Conservation (phyloP, 2,797 vertebrate species). For the Anguilla obscura region DNA sequence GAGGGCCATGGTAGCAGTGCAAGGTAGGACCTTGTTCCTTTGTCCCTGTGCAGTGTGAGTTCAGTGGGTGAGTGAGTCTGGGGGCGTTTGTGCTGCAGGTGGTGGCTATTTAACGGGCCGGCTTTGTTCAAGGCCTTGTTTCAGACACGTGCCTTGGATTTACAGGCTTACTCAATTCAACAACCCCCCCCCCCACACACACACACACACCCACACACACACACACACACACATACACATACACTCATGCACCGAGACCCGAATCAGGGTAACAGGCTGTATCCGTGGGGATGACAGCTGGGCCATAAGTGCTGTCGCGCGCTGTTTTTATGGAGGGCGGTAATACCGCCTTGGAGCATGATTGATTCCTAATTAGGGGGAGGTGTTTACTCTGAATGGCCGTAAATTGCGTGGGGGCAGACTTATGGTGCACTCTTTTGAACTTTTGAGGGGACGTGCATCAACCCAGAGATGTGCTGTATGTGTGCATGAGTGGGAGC, state of each 20-base stretch:
- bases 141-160: background rate
- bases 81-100: conserved; percentile 29
- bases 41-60: background rate
- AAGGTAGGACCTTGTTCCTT: background rate
- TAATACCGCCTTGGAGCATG: conserved; percentile 40
- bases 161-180: conserved; percentile 6
- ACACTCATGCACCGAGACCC: conserved; percentile 1
- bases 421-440: conserved; percentile 31
- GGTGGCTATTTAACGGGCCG: conserved; percentile 24
- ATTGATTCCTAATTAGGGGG: conserved; percentile 52
- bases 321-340: conserved; percentile 54
- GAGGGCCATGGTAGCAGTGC: background rate
- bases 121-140: conserved; percentile 36
- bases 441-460: conserved; percentile 47
- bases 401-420: conserved; percentile 30
- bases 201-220: background rate
- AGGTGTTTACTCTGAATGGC: conserved; percentile 47
- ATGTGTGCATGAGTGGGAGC: conserved; percentile 1
- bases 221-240: background rate
- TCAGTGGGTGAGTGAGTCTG: background rate
- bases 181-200: conserved; percentile 9
- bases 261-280: background rate
- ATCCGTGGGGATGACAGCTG: conserved; percentile 59
- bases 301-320: conserved; percentile 57
- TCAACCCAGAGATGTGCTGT: conserved; percentile 47